Conservation (phyloP, 2,113 vertebrate genomes). For the Alouatta palliata region DNA sequence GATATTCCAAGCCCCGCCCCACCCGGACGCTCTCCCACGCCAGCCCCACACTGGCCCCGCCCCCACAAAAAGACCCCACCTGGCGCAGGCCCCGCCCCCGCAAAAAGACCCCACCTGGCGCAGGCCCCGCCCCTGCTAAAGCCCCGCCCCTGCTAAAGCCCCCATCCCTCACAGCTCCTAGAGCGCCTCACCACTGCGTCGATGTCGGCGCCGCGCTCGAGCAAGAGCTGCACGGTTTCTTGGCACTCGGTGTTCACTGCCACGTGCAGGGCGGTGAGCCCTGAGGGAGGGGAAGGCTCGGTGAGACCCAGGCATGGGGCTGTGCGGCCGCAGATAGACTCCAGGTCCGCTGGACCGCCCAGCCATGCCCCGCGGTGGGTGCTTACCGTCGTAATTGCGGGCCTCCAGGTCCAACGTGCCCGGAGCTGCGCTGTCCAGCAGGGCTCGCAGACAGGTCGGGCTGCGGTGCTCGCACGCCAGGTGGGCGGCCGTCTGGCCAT, state of each 20-base stretch:
- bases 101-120: too few relatives aligned
- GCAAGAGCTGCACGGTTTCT: constrained; percentile 83
- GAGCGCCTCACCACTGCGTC: constrained; percentile 87
- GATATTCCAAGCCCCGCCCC: not conserved
- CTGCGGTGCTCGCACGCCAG: constrained; percentile 90
- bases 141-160: not conserved
- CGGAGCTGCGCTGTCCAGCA: constrained; percentile 78
- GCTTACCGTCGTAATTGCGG: constrained; percentile 91
- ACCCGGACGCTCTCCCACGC: not conserved
- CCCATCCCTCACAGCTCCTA: too few relatives aligned
- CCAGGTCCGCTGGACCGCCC: not conserved
- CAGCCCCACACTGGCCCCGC: not conserved
- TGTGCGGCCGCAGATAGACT: not conserved
- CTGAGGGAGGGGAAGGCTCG: constrained; percentile 73
- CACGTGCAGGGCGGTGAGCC: constrained; percentile 90
- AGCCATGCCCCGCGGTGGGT: accelerated
- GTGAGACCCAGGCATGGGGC: not conserved
- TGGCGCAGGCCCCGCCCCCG: too few relatives aligned
- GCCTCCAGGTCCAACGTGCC: constrained; percentile 84
- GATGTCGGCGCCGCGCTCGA: constrained; percentile 88
- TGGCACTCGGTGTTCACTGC: constrained; percentile 85
- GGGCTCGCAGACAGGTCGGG: constrained; percentile 81
- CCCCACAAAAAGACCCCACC: too few relatives aligned
- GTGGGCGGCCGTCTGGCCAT: constrained; percentile 90
- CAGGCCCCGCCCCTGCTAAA: too few relatives aligned